Base-by-base conservation (phyloP, 2,797 vertebrate genomes). In the Halcyon smyrnensis region DNA sequence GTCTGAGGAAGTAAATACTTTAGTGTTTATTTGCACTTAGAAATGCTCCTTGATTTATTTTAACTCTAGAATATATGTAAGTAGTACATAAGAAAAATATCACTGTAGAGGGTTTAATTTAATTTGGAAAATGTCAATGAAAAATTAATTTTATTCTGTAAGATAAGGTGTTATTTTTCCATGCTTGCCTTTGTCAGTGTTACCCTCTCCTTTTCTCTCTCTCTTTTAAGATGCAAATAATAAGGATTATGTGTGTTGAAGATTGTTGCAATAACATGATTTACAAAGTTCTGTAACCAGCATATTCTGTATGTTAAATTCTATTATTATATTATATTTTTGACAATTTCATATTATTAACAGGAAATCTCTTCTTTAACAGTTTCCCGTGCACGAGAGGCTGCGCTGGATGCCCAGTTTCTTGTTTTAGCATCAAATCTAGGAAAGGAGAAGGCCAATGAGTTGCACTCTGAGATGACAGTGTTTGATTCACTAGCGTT, bases 401-500 rank as follows among this genome's bases (percentile, higher is more conserved):
- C 99, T 3, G 99, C 98, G 0, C 97, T 99, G 48, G 99, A 99
- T 73, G 98, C 99, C 56, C 99, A 99, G 41, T 99, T 99, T 73
- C 98, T 99, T 11, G 99, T 99, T 14, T 89, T 99, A 89, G 99
- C 99, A 87, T 98, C 99, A 71, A 99, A 99, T 93, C 97, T 99
- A 56, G 99, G 99, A n/a, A 99, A 99, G 95, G 99, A 99, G 97
- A 99, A 99, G 89, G 99, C 99, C 78, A 99, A 96, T 84, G 99
- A 99, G 62, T 96, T 99, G 79, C 98, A 98, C 32, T 98, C 99
- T 2, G 99, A 99, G 63, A 98, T 99, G 89, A 98, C 97, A 20
- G 92, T 98, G 0, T 99, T 99, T 60, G 99, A 99, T 82, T 98
- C 98, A 32, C 86, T 97, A 34, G 96, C 97, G 45, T 99, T 98